Evolutionary conservation across 1,140 invertebrate species (phyloP), one percentile per base, ranked within the genome.

Genomic region (Pectinophora gossypiella): DNA sequence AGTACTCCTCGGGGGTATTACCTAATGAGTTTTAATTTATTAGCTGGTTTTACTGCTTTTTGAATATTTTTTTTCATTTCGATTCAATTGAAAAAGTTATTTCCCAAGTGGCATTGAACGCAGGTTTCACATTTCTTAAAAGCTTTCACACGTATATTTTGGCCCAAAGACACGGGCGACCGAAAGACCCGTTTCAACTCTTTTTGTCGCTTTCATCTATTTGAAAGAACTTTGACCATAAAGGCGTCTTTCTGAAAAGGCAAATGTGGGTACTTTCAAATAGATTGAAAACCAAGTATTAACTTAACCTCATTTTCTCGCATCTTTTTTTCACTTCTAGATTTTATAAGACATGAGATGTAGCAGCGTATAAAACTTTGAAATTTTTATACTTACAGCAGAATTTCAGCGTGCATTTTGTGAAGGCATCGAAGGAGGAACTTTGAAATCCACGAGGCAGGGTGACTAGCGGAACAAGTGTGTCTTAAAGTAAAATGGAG

Each of bases 141-240:
- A 55, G 53, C 47, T 49, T 45, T 50, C 47, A 44, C 38, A 43
- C 47, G 44, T 48, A 43, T 45, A 48, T 48, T 55, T 48, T n/a
- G 45, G 13, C 5, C 3, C 23, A 51, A 46, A 47, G 19, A 19
- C 44, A 22, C 44, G 43, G 32, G 12, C 51, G 51, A 47, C 27
- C 51, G n/a, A n/a, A n/a, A n/a, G n/a, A n/a, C n/a, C 51, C 5
- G 22, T 40, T 55, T 49, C 47, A 36, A 55, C 36, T 40, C 53
- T 42, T 48, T 55, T 46, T 27, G 23, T 3, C 27, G 40, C 47
- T 45, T 50, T 49, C 27, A 38, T 45, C 36, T 21, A 38, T 27
- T 15, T 55, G 42, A 38, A 50, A 50, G 52, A 46, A 49, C 42
- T 12, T 6, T 27, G n/a, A 27, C 47, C 38, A 50, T 55, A 46